These are phyloP conservation scores for Megalurothrips usitatus DNA, from an alignment of 2,888 invertebrate genomes.

Conservation along the genomic window DNA sequence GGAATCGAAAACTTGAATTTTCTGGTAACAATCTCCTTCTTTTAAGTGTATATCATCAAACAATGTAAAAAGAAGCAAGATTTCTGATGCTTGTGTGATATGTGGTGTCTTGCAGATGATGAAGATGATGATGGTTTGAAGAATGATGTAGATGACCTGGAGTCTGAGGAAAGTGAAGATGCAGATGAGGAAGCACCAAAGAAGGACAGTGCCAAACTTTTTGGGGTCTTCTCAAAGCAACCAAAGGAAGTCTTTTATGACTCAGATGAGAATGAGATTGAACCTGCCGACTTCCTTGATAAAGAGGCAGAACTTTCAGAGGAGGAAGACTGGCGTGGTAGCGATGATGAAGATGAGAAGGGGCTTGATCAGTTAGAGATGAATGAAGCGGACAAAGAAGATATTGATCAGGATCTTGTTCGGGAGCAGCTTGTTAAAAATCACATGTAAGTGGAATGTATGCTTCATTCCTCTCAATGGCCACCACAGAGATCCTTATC, in stretches of 20 bases:
- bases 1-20: constrained; percentile 48
- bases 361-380: constrained; percentile 73
- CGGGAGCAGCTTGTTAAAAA: constrained; percentile 75
- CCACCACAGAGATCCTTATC: background rate
- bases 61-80: no score
- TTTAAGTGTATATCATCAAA: no score
- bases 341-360: constrained; percentile 81
- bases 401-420: constrained; percentile 73
- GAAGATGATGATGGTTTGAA: constrained; percentile 46
- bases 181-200: constrained; percentile 44
- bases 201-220: constrained; percentile 37
- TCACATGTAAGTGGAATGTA: constrained; percentile 63
- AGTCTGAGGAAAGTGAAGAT: constrained; percentile 39
- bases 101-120: constrained; percentile 42
- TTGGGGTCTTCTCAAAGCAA: constrained; percentile 40
- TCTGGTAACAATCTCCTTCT: constrained; percentile 46
- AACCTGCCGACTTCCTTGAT: constrained; percentile 73
- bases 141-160: constrained; percentile 44
- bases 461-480: background rate
- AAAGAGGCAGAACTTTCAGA: constrained; percentile 89
- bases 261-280: constrained; percentile 77
- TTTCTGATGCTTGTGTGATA: background rate
- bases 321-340: constrained; percentile 69
- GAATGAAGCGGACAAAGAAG: constrained; percentile 80
- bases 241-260: constrained; percentile 64